Evolutionary conservation across 2,888 invertebrate species (phyloP).

Genomic region (Sinopyrophorus schimmeli): DNA sequence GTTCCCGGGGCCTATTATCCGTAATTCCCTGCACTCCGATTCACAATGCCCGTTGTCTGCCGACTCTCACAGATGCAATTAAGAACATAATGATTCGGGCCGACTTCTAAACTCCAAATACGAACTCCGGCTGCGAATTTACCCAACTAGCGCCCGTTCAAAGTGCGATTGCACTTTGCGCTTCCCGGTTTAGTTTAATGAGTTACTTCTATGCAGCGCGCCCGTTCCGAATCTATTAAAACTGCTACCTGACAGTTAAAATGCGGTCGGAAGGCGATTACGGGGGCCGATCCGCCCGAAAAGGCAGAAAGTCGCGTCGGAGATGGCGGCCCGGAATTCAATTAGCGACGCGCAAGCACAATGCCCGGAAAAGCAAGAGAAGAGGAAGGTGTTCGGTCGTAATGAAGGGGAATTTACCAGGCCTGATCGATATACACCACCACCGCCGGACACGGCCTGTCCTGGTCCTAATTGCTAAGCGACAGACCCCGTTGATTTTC

Average conservation of each 20-base stretch:
- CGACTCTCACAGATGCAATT: constrained; percentile 44
- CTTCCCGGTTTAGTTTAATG: constrained; percentile 33
- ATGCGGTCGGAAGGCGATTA: constrained; percentile 35
- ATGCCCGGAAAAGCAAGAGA: constrained; percentile 34
- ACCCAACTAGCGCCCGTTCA: background rate
- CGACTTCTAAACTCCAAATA: constrained; percentile 18
- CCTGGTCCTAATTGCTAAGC: constrained; percentile 36
- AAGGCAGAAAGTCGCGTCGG: constrained; percentile 33
- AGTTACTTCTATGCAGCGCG: constrained; percentile 31
- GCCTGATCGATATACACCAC: constrained; percentile 36
- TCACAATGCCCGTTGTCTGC: constrained; percentile 48
- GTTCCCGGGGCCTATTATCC: constrained; percentile 46
- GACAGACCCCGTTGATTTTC: constrained; percentile 36
- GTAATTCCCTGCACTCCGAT: constrained; percentile 47
- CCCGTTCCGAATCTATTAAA: constrained; percentile 39
- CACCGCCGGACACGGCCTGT: constrained; percentile 33
- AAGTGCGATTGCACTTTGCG: background rate
- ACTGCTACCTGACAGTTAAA: constrained; percentile 40
- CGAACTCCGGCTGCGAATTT: constrained; percentile 14
- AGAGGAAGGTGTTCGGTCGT: constrained; percentile 38
- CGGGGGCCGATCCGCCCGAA: constrained; percentile 33
- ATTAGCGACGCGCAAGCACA: constrained; percentile 45
- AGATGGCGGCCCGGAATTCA: constrained; percentile 45
- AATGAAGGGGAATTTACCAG: constrained; percentile 36
- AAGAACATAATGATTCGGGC: constrained; percentile 46